phyloP scores from a whole-genome alignment of 2,888 invertebrate genomes.

The Eurytoma californica region DNA sequence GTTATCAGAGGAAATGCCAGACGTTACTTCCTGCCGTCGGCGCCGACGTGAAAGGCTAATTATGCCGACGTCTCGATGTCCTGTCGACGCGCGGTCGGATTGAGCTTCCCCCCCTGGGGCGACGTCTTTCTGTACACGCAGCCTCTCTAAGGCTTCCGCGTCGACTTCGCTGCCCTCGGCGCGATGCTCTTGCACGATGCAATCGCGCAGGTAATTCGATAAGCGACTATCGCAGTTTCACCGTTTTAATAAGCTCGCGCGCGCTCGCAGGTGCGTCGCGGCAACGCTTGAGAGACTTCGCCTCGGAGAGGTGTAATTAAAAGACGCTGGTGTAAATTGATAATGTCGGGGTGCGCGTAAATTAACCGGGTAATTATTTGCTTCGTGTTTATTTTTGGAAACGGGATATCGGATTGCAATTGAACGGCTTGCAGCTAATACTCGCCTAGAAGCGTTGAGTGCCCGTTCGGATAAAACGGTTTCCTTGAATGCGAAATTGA shows the following conservation, averaged over 20 bases:
- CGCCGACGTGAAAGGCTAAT: conserved; percentile 10
- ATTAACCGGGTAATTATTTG: no score
- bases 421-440: background rate
- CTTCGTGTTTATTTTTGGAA: background rate
- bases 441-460: background rate
- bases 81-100: conserved; percentile 35
- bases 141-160: conserved; percentile 40
- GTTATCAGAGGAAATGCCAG: conserved; percentile 12
- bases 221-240: conserved; percentile 8
- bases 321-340: no score
- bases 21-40: conserved; percentile 11
- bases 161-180: conserved; percentile 8
- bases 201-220: conserved; percentile 33
- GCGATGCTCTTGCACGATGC: conserved; percentile 6
- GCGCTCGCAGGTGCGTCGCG: background rate
- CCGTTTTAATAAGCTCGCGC: conserved; percentile 39
- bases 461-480: background rate
- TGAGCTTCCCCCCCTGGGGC: background rate
- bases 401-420: background rate
- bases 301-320: background rate
- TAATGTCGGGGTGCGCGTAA: no score
- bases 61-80: conserved; percentile 14
- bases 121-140: background rate
- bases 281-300: background rate
- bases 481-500: conserved; percentile 10